These are phyloP conservation scores for Enteromius mattozi DNA, from an alignment of 2,797 vertebrate genomes.

Conservation along the genomic window DNA sequence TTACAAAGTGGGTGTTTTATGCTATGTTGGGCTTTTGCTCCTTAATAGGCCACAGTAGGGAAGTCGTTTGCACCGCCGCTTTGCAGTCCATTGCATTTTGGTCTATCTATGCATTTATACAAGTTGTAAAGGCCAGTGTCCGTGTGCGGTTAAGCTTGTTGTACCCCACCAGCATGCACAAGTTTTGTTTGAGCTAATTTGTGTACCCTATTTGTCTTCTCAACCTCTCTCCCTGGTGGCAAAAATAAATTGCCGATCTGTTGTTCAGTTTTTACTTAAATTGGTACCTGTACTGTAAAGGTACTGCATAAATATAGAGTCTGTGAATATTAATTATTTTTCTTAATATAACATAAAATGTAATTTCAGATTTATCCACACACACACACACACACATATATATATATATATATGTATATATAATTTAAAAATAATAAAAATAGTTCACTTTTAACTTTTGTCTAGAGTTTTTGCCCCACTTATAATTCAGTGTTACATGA, in stretches of 20 bases:
- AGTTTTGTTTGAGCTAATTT: conserved; percentile 23
- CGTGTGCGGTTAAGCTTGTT: not conserved
- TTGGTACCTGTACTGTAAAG: not conserved
- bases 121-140: conserved; percentile 54
- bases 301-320: not conserved
- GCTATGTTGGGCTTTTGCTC: conserved; percentile 67
- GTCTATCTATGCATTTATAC: conserved; percentile 59
- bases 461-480: too few relatives aligned
- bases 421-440: too few relatives aligned
- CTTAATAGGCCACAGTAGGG: conserved; percentile 67
- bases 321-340: not conserved
- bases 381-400: not conserved
- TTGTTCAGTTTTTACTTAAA: not conserved
- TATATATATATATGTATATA: too few relatives aligned
- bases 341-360: not conserved
- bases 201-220: not conserved
- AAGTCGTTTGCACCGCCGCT: conserved; percentile 55
- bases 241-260: not conserved
- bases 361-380: not conserved
- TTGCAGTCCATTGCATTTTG: conserved; percentile 69
- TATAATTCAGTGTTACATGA: not conserved
- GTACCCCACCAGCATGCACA: not conserved
- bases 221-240: not conserved
- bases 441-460: not conserved
- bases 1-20: conserved; percentile 69